Base-by-base conservation (phyloP, 1,140 invertebrate genomes). In the Asbolus verrucosus region DNA sequence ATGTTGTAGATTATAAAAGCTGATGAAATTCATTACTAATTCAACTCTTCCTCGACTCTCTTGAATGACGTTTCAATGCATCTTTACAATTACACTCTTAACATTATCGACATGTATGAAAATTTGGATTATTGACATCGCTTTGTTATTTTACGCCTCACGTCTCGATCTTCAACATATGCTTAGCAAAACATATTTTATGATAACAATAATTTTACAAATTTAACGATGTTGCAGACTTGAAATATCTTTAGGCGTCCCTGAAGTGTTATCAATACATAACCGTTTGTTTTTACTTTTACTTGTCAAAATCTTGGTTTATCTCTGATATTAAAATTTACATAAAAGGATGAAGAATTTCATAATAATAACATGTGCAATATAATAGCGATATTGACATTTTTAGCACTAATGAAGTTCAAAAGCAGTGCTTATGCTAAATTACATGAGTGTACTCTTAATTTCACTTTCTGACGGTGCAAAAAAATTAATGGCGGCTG, bases 11-110 rank as follows among this genome's bases (percentile, higher is more conserved):
- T n/a, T 6, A n/a, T 36, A 36, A 36, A 36, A 36, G 33, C 0
- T 11, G 11, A 36, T 36, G 33, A 36, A 36, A n/a, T 36, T 36
- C 33, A 36, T 36, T 36, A 36, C n/a, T 36, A 11, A 36, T 36
- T 36, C 33, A 4, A 36, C 33, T 36, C n/a, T 36, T 36, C 6
- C 33, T 36, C 11, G 27, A 30, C 27, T 30, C 27, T n/a, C n/a
- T 19, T 50, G 43, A 50, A 19, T 50, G 43, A 50, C 43, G 16
- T 50, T 21, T 50, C 43, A 50, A 50, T 50, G 19, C 43, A 19
- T 21, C 43, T 9, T 21, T 11, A 19, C n/a, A n/a, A 50, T 36
- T 36, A 36, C 27, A 30, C 27, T 30, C 9, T 30, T 30, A 30
- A 30, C 27, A 30, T 30, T 30, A 30, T 30, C n/a, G n/a, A n/a